These are phyloP conservation scores for Probaryconus sp. DNA, from an alignment of 1,140 invertebrate genomes.

Conservation along the genomic window DNA sequence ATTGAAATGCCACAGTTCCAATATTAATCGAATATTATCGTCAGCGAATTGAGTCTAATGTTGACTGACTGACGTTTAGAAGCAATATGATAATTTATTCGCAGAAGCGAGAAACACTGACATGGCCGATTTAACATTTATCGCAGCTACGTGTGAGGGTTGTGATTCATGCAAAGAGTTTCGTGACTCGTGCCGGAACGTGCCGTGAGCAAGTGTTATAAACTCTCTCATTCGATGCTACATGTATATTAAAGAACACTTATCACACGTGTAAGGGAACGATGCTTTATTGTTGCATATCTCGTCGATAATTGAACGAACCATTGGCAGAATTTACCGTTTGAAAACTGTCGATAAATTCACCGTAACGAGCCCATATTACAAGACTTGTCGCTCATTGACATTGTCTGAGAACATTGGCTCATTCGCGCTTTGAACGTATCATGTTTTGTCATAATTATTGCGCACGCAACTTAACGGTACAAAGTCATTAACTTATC, in stretches of 20 bases:
- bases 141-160: slow-evolving; percentile 53
- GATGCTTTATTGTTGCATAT: slow-evolving; percentile 42
- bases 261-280: slow-evolving; percentile 58
- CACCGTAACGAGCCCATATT: neutral
- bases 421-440: slow-evolving; percentile 8
- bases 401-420: neutral
- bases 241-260: slow-evolving; percentile 70
- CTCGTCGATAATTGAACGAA: slow-evolving; percentile 41
- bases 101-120: slow-evolving; percentile 50
- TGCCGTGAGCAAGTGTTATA: slow-evolving; percentile 67
- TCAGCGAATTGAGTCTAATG: slow-evolving; percentile 32
- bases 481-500: slow-evolving; percentile 40
- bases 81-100: slow-evolving; percentile 60
- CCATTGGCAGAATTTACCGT: slow-evolving; percentile 17
- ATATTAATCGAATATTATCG: slow-evolving; percentile 27
- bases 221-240: slow-evolving; percentile 62
- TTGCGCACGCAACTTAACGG: neutral
- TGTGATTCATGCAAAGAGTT: slow-evolving; percentile 67
- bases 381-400: neutral
- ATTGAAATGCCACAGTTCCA: no score
- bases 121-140: slow-evolving; percentile 60
- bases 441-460: slow-evolving; percentile 33
- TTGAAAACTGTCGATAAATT: slow-evolving; percentile 1
- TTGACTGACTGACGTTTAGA: slow-evolving; percentile 35
- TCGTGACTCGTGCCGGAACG: slow-evolving; percentile 65